Percentiles rank a stretch among this genome's conserved stretches.
phyloP scores from a whole-genome alignment of 1,140 invertebrate species.

The Drosophila albomicans region DNA sequence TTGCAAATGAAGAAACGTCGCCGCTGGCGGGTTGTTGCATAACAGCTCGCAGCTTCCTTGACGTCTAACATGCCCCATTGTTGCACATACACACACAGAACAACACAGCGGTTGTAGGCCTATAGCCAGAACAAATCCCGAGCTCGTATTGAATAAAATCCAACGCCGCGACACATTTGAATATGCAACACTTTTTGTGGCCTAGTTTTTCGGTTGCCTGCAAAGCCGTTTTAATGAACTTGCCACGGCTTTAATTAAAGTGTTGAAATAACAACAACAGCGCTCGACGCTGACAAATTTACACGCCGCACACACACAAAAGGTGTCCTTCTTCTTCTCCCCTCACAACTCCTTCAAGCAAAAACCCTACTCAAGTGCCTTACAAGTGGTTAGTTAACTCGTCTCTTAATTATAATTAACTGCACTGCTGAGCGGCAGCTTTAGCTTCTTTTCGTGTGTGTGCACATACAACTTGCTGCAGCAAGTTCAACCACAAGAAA shows the following conservation, averaged over 20 bases:
- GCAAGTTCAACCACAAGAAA: slow-evolving; percentile 77
- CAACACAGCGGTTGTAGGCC: slow-evolving; percentile 1
- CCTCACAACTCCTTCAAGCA: slow-evolving; percentile 3
- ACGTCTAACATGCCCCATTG: slow-evolving; percentile 55
- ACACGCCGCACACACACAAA: slow-evolving; percentile 32
- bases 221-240: slow-evolving; percentile 66
- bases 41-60: slow-evolving; percentile 62
- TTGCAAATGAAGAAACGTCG: slow-evolving; percentile 76
- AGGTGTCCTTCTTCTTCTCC: not conserved
- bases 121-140: slow-evolving; percentile 27
- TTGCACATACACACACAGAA: slow-evolving; percentile 18
- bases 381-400: slow-evolving; percentile 82
- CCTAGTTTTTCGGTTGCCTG: slow-evolving; percentile 59
- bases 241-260: slow-evolving; percentile 64
- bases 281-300: slow-evolving; percentile 47
- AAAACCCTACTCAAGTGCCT: slow-evolving; percentile 40
- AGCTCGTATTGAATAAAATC: slow-evolving; percentile 64
- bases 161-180: slow-evolving; percentile 43
- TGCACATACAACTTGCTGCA: slow-evolving; percentile 28
- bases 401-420: slow-evolving; percentile 85
- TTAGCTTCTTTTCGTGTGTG: slow-evolving; percentile 11
- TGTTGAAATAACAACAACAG: slow-evolving; percentile 36
- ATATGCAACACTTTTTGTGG: slow-evolving; percentile 79
- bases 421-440: slow-evolving; percentile 61
- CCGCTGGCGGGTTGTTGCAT: slow-evolving; percentile 56